Base-by-base conservation (phyloP, 1,140 invertebrate species). In the Lithobius niger region DNA sequence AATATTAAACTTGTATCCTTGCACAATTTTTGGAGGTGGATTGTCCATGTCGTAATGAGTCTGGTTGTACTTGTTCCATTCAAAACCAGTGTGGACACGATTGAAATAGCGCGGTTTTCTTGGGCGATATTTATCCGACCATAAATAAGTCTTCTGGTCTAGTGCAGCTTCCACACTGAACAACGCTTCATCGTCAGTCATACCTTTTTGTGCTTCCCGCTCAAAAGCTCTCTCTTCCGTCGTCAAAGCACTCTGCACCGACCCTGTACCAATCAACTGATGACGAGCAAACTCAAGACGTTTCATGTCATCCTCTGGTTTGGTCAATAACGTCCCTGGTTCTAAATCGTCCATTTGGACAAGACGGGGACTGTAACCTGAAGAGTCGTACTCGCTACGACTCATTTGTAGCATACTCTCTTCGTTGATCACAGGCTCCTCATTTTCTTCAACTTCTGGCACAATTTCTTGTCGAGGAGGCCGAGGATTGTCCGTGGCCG, bases 51-150 rank as follows among this genome's bases (percentile, higher is more conserved):
- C 96, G 70, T 99, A 99, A 76, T 99, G 96, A 18, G 95, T 99
- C 72, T 99, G 96, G 75, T 99, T 99, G 69, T 99, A 99, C 69
- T 99, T 99, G 72, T 99, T 99, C 97, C 97, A 99, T 67, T 99
- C 96, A 73, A 99, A 99, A 3, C 97, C 92, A n/a, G 77, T 79
- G 59, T 80, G 75, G 2, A 80, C 77, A 57, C 94, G 80, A 75
- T 99, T 99, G 71, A 99, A 97, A 72, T 98, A 99, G 52, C 95
- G 72, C 1, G 96, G 96, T 70, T 99, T 99, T 21, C 95, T 72
- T 0, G 96, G 96, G 13, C 94, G 74, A 70, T 98, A 99, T 72
- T 99, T 99, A 66, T 98, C 95, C 0, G 93, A 93, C 92, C 96
- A 98, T 3, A 96, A 70, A 67, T 94, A 95, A 2, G 88, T 82